Evolutionary conservation across 2,113 vertebrate genomes (phyloP).

Genomic region (Phaethon lepturus): DNA sequence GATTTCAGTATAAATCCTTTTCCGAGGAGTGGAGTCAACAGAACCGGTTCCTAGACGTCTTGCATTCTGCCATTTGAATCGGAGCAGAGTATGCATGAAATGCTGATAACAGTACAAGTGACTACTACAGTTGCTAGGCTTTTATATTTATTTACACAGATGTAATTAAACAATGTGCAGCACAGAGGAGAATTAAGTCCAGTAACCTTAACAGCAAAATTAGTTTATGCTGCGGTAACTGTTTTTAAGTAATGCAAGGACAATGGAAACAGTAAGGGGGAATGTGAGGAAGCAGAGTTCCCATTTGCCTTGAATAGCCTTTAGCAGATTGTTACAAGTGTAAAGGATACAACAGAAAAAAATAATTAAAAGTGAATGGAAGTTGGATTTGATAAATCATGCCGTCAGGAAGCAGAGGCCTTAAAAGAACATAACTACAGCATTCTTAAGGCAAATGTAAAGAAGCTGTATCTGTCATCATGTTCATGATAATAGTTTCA

Average conservation of each 20-base stretch:
- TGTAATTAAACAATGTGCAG: not conserved
- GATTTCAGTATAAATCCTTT: not conserved
- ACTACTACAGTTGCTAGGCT: not conserved
- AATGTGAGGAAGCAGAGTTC: slow-evolving; percentile 19
- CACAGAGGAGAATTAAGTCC: not conserved
- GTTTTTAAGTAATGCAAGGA: slow-evolving; percentile 9
- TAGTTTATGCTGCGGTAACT: not conserved
- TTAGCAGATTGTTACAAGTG: slow-evolving; percentile 3
- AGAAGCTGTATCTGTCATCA: not conserved
- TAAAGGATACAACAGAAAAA: slow-evolving; percentile 40
- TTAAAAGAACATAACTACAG: slow-evolving; percentile 38
- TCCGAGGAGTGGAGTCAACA: not conserved
- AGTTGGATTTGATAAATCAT: not conserved
- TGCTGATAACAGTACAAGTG: not conserved
- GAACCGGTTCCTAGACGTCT: not conserved
- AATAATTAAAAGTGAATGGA: slow-evolving; percentile 50
- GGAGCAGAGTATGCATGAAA: not conserved
- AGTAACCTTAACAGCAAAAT: slow-evolving; percentile 16
- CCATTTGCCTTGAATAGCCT: slow-evolving; percentile 13
- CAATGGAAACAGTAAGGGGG: not conserved
- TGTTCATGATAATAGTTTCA: not conserved
- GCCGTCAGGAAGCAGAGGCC: slow-evolving; percentile 3
- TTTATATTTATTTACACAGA: not conserved
- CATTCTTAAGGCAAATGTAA: slow-evolving; percentile 26
- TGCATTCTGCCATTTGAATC: not conserved